phyloP scores from a whole-genome alignment of 2,888 invertebrate species.

The Folsomia manolachei region DNA sequence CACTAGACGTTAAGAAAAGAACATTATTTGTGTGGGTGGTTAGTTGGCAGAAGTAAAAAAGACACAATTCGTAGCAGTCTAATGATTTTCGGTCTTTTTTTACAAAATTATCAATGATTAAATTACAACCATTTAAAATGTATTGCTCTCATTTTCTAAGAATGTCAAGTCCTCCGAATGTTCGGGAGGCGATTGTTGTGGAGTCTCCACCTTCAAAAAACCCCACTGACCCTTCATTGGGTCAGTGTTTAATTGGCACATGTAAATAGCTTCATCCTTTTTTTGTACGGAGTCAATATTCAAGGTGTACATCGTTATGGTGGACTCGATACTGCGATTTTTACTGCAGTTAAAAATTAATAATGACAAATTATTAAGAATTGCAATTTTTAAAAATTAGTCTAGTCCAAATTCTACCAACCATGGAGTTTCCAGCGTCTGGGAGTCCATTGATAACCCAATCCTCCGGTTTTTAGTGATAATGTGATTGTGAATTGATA shows the following conservation, averaged over 20 bases:
- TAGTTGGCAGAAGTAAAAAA: too few relatives aligned
- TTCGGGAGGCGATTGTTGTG: too few relatives aligned
- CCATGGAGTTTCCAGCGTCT: slow-evolving; percentile 10
- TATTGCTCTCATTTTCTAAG: too few relatives aligned
- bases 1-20: too few relatives aligned
- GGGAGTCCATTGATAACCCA: slow-evolving; percentile 5
- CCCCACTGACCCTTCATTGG: slow-evolving; percentile 19
- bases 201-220: slow-evolving; percentile 1
- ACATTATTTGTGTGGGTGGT: too few relatives aligned
- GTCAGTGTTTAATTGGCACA: slow-evolving; percentile 14
- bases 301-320: slow-evolving; percentile 10
- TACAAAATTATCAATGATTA: too few relatives aligned
- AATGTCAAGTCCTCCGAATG: too few relatives aligned
- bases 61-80: too few relatives aligned
- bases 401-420: background rate
- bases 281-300: background rate
- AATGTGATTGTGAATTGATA: slow-evolving; percentile 6
- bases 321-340: slow-evolving; percentile 7
- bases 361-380: too few relatives aligned
- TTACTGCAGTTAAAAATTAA: slow-evolving; percentile 10
- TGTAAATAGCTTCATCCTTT: slow-evolving; percentile 11
- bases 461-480: slow-evolving; percentile 7
- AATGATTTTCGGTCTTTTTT: too few relatives aligned
- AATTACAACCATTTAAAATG: too few relatives aligned
- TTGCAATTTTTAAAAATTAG: background rate